These are phyloP conservation scores for Engystomops pustulosus DNA, from an alignment of 2,113 vertebrate species.

Conservation along the genomic window DNA sequence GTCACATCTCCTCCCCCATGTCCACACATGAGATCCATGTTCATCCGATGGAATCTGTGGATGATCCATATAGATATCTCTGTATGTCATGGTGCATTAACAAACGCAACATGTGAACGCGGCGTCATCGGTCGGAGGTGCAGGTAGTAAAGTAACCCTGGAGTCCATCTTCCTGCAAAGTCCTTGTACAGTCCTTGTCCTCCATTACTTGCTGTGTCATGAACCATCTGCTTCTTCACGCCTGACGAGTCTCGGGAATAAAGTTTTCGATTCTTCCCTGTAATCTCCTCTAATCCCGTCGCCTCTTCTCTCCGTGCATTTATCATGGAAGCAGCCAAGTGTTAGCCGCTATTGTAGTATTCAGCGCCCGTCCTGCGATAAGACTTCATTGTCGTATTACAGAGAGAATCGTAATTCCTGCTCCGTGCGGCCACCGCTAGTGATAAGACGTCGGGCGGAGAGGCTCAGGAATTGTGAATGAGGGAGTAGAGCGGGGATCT, in stretches of 20 bases:
- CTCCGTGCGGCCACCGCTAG: background rate
- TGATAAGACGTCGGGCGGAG: background rate
- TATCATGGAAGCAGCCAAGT: background rate
- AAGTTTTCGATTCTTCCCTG: background rate
- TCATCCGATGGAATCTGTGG: too few relatives aligned
- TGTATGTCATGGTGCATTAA: too few relatives aligned
- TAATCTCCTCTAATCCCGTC: background rate
- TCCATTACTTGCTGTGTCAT: too few relatives aligned
- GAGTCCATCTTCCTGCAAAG: too few relatives aligned
- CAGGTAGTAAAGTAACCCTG: too few relatives aligned
- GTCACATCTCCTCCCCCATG: too few relatives aligned
- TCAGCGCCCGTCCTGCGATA: background rate
- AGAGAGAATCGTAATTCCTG: background rate
- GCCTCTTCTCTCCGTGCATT: background rate
- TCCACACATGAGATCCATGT: too few relatives aligned
- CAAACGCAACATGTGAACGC: too few relatives aligned
- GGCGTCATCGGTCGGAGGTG: too few relatives aligned
- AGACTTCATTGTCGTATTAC: conserved; percentile 7
- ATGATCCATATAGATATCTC: too few relatives aligned
- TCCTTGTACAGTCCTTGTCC: too few relatives aligned
- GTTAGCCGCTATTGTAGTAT: background rate
- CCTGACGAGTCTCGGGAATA: background rate
- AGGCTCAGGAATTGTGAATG: background rate
- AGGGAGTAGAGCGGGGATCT: background rate
- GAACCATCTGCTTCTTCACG: conserved; percentile 18